phyloP scores from a whole-genome alignment of 2,113 vertebrate genomes.

The Formicarius rufipectus region DNA sequence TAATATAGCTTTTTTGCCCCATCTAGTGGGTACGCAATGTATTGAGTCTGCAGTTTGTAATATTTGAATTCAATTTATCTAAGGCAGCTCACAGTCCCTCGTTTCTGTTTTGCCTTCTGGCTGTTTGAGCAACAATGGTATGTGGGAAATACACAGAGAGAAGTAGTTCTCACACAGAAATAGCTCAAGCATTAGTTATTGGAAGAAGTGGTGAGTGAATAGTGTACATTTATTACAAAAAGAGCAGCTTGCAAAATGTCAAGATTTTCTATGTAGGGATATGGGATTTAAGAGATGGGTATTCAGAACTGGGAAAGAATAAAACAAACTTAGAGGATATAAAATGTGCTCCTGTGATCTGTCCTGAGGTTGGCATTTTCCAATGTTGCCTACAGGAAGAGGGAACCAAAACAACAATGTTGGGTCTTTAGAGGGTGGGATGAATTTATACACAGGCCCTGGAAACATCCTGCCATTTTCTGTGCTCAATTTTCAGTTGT shows the following conservation, averaged over 20 bases:
- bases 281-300: background rate
- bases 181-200: fast-evolving
- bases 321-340: background rate
- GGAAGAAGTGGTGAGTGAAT: background rate
- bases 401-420: background rate
- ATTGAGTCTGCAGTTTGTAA: background rate
- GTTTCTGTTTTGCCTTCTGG: background rate
- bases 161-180: background rate
- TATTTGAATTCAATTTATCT: background rate
- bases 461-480: background rate
- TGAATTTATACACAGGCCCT: background rate
- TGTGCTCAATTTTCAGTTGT: background rate
- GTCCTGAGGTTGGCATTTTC: background rate
- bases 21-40: constrained; percentile 29
- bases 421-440: background rate
- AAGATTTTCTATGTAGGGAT: background rate
- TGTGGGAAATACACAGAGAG: background rate
- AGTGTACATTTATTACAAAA: background rate
- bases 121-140: background rate
- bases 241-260: background rate
- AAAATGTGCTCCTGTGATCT: background rate
- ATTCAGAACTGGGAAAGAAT: background rate
- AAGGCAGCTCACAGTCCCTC: background rate
- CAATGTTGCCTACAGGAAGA: background rate
- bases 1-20: constrained; percentile 35